phyloP scores from a whole-genome alignment of 2,888 invertebrate genomes.

The Stramonita haemastoma region DNA sequence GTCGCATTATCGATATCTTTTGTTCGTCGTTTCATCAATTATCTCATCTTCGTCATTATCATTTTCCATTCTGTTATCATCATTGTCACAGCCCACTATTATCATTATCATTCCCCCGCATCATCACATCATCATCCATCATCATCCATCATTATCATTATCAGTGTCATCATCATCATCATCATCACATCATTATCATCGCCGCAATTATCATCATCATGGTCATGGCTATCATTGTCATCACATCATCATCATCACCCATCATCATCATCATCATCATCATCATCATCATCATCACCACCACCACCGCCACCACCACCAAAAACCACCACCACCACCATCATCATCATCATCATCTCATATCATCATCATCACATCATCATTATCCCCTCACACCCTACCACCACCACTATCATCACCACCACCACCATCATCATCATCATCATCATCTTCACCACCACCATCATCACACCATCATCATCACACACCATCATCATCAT shows the following conservation, averaged over 20 bases:
- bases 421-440: neutral
- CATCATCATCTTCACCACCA: neutral
- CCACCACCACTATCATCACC: neutral
- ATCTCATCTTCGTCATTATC: neutral
- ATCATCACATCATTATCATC: neutral
- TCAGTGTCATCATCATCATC: slow-evolving; percentile 21
- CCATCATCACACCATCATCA: neutral
- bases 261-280: neutral
- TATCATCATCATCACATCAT: slow-evolving; percentile 31
- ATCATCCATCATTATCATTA: slow-evolving; percentile 25
- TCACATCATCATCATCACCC: neutral
- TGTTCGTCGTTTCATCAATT: neutral
- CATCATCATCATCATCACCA: neutral
- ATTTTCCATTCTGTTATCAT: neutral
- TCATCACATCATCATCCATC: slow-evolving; percentile 25
- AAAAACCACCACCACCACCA: slow-evolving; percentile 9
- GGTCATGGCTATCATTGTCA: neutral
- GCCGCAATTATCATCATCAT: neutral
- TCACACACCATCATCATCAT: neutral
- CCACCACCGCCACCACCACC: neutral
- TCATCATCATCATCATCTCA: slow-evolving; percentile 40
- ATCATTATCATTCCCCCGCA: slow-evolving; percentile 31
- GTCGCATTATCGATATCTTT: neutral
- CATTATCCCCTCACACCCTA: slow-evolving; percentile 20
- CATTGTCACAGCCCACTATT: slow-evolving; percentile 6